Evolutionary conservation across 2,888 invertebrate species (phyloP).

Genomic region (Platycheirus albimanus): DNA sequence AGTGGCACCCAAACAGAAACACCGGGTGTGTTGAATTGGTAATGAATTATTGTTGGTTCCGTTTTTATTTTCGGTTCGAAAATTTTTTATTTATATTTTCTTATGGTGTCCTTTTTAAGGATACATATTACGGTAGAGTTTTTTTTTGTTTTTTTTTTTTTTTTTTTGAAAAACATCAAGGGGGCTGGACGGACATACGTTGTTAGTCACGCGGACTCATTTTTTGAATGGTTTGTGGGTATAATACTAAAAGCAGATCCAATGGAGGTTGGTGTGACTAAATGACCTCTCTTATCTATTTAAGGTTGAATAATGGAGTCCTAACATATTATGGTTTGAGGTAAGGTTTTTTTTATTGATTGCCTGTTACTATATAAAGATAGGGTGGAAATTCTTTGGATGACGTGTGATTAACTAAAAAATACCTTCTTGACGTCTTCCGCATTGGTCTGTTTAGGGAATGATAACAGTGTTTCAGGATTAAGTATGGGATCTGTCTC

Average conservation of each 20-base stretch:
- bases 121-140: constrained; percentile 8
- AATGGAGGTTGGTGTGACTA: constrained; percentile 56
- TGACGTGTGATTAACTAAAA: too few relatives aligned
- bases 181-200: constrained; percentile 69
- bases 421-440: too few relatives aligned
- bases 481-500: too few relatives aligned
- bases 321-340: constrained; percentile 43
- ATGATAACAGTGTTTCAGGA: too few relatives aligned
- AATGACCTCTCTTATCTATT: constrained; percentile 57
- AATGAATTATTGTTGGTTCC: constrained; percentile 70
- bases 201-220: constrained; percentile 69
- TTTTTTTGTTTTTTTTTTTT: too few relatives aligned
- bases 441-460: too few relatives aligned
- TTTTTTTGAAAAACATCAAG: constrained; percentile 31
- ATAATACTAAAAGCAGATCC: constrained; percentile 54
- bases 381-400: too few relatives aligned
- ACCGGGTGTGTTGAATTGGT: constrained; percentile 68
- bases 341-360: constrained; percentile 36
- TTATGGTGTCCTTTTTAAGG: constrained; percentile 42
- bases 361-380: too few relatives aligned
- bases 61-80: constrained; percentile 20
- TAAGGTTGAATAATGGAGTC: constrained; percentile 53
- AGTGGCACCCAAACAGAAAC: constrained; percentile 40
- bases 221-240: constrained; percentile 16
- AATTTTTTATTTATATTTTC: constrained; percentile 34